Evolutionary conservation across 2,797 vertebrate genomes (phyloP), one percentile per base, ranked within the genome.

Genomic region (Erithacus rubecula): DNA sequence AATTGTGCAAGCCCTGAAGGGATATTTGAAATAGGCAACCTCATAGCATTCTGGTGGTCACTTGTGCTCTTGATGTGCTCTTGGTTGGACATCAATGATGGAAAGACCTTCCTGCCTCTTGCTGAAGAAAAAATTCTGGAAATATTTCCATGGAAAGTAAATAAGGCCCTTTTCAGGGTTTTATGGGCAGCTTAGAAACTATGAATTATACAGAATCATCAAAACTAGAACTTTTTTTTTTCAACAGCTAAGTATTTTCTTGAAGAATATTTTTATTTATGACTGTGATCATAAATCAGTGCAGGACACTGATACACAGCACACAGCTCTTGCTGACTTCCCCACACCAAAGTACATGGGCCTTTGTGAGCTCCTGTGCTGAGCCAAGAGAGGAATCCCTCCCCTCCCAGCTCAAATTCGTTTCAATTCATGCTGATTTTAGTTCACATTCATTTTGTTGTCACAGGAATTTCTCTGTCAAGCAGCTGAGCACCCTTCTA

Each of bases 11-110:
- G 41, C 6, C 41, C 79, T 2, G 5, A 19, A 8, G 21, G 36
- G 46, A 22, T 15, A 4, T 13, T 43, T 0, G 1, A n/a, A 13
- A 6, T 9, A 43, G 68, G 41, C 7, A 13, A 13, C 34, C 22
- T 52, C 1, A 0, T 10, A 56, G 34, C 24, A 5, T 0, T 24
- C 34, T 3, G 7, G 10, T 41, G 22, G 34, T 6, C 10, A 32
- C 17, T 64, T 2, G 0, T 49, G 60, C 34, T 56, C 34, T 83
- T 69, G 23, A 10, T 60, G 43, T 58, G 41, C 55, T 83, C 56
- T 37, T 47, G 34, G 37, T 1, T 89, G 74, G 39, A 62, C 71
- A 83, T 4, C 29, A 32, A 65, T 4, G 5, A 80, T 17, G 18
- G 63, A 69, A 26, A 71, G 20, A 87, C 29, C 16, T 27, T 74